These are phyloP conservation scores for Ennomos erosarius DNA, from an alignment of 2,888 invertebrate species.

Conservation along the genomic window DNA sequence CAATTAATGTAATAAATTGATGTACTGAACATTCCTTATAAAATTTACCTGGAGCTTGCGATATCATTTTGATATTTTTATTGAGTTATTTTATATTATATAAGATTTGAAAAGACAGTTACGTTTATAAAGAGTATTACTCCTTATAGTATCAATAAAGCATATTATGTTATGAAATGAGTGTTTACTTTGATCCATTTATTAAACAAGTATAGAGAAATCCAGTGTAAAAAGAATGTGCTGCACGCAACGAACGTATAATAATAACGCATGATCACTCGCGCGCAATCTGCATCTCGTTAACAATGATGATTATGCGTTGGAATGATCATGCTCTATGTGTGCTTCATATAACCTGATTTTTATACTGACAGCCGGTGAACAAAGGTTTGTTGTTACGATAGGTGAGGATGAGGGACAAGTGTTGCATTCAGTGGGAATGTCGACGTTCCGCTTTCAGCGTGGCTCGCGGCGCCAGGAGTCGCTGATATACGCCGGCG, in stretches of 20 bases:
- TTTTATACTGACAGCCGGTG: constrained; percentile 16
- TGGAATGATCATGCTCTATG: no score
- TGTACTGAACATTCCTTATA: constrained; percentile 80
- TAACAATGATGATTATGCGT: constrained; percentile 3
- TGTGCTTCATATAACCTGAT: background rate
- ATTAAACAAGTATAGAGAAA: background rate
- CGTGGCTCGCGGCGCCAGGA: constrained; percentile 48
- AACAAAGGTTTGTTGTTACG: constrained; percentile 24
- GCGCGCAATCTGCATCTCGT: constrained; percentile 4
- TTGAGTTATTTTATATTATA: constrained; percentile 55
- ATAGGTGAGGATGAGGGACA: constrained; percentile 17
- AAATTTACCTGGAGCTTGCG: constrained; percentile 60
- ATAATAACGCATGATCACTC: constrained; percentile 15
- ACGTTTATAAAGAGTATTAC: constrained; percentile 79
- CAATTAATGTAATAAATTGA: constrained; percentile 66
- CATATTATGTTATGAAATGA: constrained; percentile 62
- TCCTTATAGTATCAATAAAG: constrained; percentile 72
- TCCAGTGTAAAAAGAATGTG: background rate
- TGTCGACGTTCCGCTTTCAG: constrained; percentile 47
- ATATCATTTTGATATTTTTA: constrained; percentile 66
- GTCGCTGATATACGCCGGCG: constrained; percentile 59
- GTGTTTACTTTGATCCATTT: constrained; percentile 31
- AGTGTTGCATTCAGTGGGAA: constrained; percentile 6
- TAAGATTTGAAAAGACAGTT: constrained; percentile 66
- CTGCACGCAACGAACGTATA: background rate